phyloP scores from a whole-genome alignment of 2,797 vertebrate species.

The Enteromius thamalakanensis region DNA sequence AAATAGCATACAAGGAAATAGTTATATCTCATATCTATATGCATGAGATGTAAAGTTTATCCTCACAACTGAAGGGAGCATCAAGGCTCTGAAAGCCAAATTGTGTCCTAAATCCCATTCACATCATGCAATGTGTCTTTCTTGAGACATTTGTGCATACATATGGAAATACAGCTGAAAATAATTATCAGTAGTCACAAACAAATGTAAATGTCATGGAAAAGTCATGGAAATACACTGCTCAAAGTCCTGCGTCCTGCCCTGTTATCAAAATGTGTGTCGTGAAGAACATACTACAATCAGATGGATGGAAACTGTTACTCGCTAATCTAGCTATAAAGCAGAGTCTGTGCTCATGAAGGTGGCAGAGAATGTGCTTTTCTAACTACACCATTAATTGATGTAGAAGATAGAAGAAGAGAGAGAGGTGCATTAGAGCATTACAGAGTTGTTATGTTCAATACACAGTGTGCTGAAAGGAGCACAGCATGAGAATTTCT shows the following conservation, averaged over 20 bases:
- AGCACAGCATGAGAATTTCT: slow-evolving; percentile 82
- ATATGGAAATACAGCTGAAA: background rate
- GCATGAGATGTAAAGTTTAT: background rate
- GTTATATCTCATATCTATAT: background rate
- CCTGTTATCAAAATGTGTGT: background rate
- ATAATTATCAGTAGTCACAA: background rate
- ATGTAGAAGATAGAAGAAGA: slow-evolving; percentile 44
- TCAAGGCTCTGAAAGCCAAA: background rate
- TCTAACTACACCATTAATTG: slow-evolving; percentile 71
- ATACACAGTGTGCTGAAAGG: slow-evolving; percentile 69
- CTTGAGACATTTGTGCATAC: background rate
- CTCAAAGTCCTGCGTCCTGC: background rate
- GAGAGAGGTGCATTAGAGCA: slow-evolving; percentile 60
- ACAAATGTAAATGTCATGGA: background rate
- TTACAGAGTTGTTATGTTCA: slow-evolving; percentile 73
- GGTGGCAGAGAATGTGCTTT: slow-evolving; percentile 64
- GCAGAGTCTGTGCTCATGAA: slow-evolving; percentile 69
- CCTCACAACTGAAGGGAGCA: background rate
- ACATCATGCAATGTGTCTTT: background rate
- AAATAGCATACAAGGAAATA: background rate
- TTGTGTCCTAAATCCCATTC: background rate
- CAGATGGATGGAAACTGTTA: slow-evolving; percentile 12
- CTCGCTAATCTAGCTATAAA: slow-evolving; percentile 66
- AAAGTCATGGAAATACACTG: background rate
- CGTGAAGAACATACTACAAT: background rate